Evolutionary conservation across 2,888 invertebrate species (phyloP).

Genomic region (Miltochrista miniata): DNA sequence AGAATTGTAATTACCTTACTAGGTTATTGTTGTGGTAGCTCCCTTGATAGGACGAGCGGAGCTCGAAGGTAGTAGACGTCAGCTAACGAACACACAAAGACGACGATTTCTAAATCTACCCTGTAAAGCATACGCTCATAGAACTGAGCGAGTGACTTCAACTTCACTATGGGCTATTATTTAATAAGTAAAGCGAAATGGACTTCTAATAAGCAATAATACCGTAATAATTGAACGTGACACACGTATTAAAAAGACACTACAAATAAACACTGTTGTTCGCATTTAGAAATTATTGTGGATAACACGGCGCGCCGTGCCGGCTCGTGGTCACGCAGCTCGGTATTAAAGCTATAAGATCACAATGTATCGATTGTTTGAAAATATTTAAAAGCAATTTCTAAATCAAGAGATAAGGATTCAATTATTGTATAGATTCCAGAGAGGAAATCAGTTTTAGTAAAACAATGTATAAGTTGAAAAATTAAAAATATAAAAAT

Average conservation of each 20-base stretch:
- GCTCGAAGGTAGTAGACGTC: constrained; percentile 2
- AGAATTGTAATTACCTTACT: constrained; percentile 1
- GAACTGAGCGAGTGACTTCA: background rate
- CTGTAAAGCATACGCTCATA: constrained; percentile 1
- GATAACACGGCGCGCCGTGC: too few relatives aligned
- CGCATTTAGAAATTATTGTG: too few relatives aligned
- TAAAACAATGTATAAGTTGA: too few relatives aligned
- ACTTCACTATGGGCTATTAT: background rate
- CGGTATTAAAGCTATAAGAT: too few relatives aligned
- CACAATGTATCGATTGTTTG: background rate
- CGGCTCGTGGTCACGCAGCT: too few relatives aligned
- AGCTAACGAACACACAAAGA: background rate
- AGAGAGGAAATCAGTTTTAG: too few relatives aligned
- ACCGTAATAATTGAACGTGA: background rate
- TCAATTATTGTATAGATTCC: too few relatives aligned
- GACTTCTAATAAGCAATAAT: background rate
- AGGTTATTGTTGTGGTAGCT: constrained; percentile 1
- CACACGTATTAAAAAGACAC: background rate
- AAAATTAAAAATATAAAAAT: too few relatives aligned
- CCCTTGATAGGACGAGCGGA: background rate
- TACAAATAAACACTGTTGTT: too few relatives aligned
- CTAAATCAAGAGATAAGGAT: too few relatives aligned
- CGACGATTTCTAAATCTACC: background rate
- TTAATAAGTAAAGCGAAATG: background rate
- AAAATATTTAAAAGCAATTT: background rate